These are phyloP conservation scores for Lithophane leautieri DNA, from an alignment of 2,888 invertebrate genomes.

Conservation along the genomic window DNA sequence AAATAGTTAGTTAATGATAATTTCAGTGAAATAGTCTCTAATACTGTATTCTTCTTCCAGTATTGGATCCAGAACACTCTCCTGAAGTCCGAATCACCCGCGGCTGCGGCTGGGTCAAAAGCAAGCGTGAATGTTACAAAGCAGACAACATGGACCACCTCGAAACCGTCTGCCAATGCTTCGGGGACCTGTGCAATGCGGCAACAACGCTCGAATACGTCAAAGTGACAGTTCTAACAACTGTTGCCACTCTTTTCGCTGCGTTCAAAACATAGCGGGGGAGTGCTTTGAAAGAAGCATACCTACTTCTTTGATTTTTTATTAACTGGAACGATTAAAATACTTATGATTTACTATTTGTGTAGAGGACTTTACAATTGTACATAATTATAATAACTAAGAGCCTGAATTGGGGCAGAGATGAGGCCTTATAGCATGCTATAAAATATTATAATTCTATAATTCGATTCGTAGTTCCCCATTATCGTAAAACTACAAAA, in stretches of 20 bases:
- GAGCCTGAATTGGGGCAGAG: not conserved
- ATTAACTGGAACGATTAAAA: slow-evolving; percentile 9
- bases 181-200: slow-evolving; percentile 91
- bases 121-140: slow-evolving; percentile 87
- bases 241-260: slow-evolving; percentile 64
- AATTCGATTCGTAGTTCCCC: not conserved
- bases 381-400: not conserved
- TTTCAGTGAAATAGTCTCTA: not conserved
- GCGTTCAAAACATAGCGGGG: slow-evolving; percentile 70
- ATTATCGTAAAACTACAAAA: not conserved
- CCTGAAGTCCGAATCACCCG: slow-evolving; percentile 88
- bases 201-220: slow-evolving; percentile 69
- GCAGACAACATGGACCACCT: slow-evolving; percentile 91
- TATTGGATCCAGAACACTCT: slow-evolving; percentile 76
- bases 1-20: not conserved
- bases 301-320: not conserved
- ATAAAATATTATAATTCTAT: not conserved
- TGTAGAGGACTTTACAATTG: not conserved
- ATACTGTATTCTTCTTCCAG: slow-evolving; percentile 71
- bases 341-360: slow-evolving; percentile 8
- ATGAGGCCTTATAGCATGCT: not conserved
- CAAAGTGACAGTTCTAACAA: slow-evolving; percentile 69
- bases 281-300: slow-evolving; percentile 39
- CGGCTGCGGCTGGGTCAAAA: slow-evolving; percentile 91
- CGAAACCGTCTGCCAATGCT: slow-evolving; percentile 91